phyloP scores from a whole-genome alignment of 2,888 invertebrate species.

The Bombylius major region DNA sequence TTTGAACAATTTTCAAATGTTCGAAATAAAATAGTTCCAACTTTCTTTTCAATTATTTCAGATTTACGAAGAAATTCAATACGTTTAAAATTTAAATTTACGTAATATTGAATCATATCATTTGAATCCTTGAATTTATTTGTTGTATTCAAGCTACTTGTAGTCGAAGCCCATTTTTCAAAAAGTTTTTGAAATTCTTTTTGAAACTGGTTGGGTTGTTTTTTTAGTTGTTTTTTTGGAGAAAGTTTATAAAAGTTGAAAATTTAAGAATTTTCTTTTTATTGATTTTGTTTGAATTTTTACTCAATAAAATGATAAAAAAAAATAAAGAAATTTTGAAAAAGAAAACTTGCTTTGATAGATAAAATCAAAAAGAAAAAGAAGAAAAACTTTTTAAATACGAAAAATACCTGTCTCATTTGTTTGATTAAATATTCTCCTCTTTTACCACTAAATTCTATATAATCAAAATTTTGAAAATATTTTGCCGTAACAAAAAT shows the following conservation, averaged over 20 bases:
- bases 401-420: slow-evolving; percentile 22
- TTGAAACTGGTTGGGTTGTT: slow-evolving; percentile 20
- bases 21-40: slow-evolving; percentile 44
- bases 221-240: no score
- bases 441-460: slow-evolving; percentile 52
- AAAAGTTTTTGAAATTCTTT: slow-evolving; percentile 29
- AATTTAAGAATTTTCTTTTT: no score
- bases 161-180: slow-evolving; percentile 28
- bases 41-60: slow-evolving; percentile 39
- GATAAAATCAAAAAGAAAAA: no score
- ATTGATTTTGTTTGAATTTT: no score
- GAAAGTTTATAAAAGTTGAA: no score
- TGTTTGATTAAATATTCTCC: slow-evolving; percentile 30
- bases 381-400: no score
- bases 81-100: slow-evolving; percentile 43
- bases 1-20: slow-evolving; percentile 48
- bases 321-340: no score
- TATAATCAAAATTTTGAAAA: slow-evolving; percentile 76
- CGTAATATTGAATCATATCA: slow-evolving; percentile 10
- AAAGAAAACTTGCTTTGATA: no score
- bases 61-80: slow-evolving; percentile 35
- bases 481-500: slow-evolving; percentile 68
- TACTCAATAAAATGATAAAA: no score
- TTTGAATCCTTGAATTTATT: neutral
- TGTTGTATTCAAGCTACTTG: slow-evolving; percentile 21